Evolutionary conservation across 2,797 vertebrate genomes (phyloP).

Genomic region (Craterocephalus amniculus): DNA sequence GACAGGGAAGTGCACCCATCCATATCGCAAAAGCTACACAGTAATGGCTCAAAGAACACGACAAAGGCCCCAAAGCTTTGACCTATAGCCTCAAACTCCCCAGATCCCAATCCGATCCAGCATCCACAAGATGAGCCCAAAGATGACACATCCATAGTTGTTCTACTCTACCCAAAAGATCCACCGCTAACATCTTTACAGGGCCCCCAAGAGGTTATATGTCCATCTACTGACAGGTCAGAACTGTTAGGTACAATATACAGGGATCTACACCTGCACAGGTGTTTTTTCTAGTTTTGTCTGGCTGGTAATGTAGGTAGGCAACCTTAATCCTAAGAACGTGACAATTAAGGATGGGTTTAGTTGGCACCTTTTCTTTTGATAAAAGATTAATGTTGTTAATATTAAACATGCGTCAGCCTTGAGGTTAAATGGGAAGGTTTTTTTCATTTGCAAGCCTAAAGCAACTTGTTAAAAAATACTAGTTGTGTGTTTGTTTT

Average conservation of each 20-base stretch:
- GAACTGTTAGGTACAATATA: neutral
- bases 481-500: neutral
- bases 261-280: neutral
- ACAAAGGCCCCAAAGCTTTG: neutral
- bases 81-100: neutral
- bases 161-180: neutral
- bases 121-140: neutral
- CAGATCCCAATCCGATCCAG: neutral
- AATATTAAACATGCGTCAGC: neutral
- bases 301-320: neutral
- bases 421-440: neutral
- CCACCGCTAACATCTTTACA: neutral
- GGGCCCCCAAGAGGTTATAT: neutral
- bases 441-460: neutral
- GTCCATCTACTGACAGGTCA: neutral
- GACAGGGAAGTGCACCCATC: neutral
- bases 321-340: neutral
- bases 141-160: neutral
- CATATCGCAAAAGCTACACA: neutral
- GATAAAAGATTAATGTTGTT: neutral
- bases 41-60: neutral
- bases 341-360: neutral
- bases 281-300: neutral
- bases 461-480: neutral
- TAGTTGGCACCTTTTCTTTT: neutral